Evolutionary conservation across 2,113 vertebrate genomes (phyloP).

Genomic region (Dromiciops gliroides): DNA sequence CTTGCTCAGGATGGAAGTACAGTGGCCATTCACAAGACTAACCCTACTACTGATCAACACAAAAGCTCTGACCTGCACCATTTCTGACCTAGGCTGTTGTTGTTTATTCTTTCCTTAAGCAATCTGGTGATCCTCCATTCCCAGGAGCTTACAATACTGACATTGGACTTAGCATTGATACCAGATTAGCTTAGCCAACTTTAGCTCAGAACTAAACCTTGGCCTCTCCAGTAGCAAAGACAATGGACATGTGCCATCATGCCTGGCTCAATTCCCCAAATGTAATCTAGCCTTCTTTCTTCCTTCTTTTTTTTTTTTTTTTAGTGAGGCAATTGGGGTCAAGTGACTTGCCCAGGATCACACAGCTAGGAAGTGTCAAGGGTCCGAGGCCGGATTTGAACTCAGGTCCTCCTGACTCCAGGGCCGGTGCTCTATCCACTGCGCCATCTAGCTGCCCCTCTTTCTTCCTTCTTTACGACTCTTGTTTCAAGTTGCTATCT

Average conservation of each 20-base stretch:
- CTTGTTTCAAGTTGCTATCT: neutral
- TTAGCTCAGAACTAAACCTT: neutral
- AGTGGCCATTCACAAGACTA: neutral
- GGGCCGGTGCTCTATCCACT: too few species aligned
- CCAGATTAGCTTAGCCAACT: neutral
- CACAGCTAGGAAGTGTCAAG: too few species aligned
- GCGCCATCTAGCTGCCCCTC: too few species aligned
- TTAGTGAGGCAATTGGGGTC: too few species aligned
- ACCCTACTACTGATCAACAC: too few species aligned
- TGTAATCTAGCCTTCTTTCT: neutral
- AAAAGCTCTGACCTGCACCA: neutral
- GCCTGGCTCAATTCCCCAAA: neutral
- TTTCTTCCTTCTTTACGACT: neutral
- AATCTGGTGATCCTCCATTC: neutral
- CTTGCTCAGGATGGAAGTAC: neutral
- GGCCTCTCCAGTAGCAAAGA: neutral
- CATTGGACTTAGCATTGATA: neutral
- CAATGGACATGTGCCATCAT: neutral
- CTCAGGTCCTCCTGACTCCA: too few species aligned
- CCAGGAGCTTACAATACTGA: neutral
- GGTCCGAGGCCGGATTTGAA: too few species aligned
- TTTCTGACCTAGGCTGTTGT: neutral
- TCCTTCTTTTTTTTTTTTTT: too few species aligned
- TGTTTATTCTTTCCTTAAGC: neutral
- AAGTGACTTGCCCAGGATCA: too few species aligned